These are phyloP conservation scores for Ramphastos sulfuratus DNA, from an alignment of 2,113 vertebrate genomes.

Conservation along the genomic window DNA sequence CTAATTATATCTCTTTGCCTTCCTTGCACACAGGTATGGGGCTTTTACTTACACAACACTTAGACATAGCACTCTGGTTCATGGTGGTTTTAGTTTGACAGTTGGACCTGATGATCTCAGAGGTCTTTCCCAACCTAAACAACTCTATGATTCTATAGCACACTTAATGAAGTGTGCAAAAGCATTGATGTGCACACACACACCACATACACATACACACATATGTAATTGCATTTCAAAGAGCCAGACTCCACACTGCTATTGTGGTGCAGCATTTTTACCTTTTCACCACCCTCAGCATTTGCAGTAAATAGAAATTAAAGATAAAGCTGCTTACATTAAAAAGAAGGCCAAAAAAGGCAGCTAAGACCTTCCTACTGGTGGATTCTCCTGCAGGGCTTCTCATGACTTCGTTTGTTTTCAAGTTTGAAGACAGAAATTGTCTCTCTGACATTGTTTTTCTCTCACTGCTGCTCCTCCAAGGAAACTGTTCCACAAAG, in stretches of 20 bases:
- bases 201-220: fast-evolving
- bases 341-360: not conserved
- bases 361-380: not conserved
- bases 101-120: no score
- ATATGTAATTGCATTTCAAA: not conserved
- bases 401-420: not conserved
- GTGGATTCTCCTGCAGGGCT: not conserved
- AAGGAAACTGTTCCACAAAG: not conserved
- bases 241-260: not conserved
- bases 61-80: no score
- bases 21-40: not conserved
- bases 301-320: slow-evolving; percentile 20
- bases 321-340: slow-evolving; percentile 14
- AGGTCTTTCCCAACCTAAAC: no score
- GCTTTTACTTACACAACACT: not conserved
- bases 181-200: fast-evolving
- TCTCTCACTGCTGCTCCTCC: not conserved
- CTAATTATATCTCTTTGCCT: not conserved
- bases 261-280: not conserved
- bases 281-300: not conserved
- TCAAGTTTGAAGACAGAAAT: not conserved
- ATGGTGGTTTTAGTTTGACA: no score
- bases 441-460: not conserved
- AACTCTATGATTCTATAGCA: no score
- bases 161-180: not conserved